Evolutionary conservation across 2,797 vertebrate species (phyloP), one percentile per base, ranked within the genome.

Genomic region (Xiphorhynchus erythropygius): DNA sequence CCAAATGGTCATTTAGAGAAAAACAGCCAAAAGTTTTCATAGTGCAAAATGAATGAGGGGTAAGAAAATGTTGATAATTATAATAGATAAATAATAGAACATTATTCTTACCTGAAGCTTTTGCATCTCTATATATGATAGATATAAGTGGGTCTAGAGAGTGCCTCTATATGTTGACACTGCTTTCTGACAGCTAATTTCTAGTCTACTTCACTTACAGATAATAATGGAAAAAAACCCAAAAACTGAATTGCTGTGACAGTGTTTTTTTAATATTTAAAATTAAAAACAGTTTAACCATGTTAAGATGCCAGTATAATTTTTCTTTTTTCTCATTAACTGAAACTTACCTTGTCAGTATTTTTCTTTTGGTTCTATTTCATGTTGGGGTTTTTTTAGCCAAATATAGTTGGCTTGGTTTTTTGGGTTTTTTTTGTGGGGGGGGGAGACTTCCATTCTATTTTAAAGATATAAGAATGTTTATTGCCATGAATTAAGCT

Each of bases 401-500:
- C 18, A 49, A 33, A 84, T 84, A 13, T 32, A 13, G 4, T 74
- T 67, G 33, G 3, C 14, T 24, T 89, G 22, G 3, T 46, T 44
- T 2, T 18, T 42, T 42, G 14, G 17, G 42, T 9, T 42, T 11
- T 41, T 67, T 23, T 39, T 68, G 9, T 4, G 9, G 21, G 21
- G 5, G 21, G 5, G 13, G 18, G 5, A 60, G 18, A 65, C 35
- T 55, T 68, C 78, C 76, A 35, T 49, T 68, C 77, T 76, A 39
- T 92, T 83, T 52, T n/a, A 37, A 57, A 94, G 85, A 35, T 3
- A 8, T 44, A 63, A 80, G 10, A 93, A 47, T 88, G 35, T 94
- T 92, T 88, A 39, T 81, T 87, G 62, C 37, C 35, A n/a, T 82
- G 35, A 56, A 89, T 95, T 94, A 90, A 90, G 77, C 76, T 90